A percentile compares a stretch with the other conserved stretches of the same genome.
These are phyloP conservation scores for Perdita meconis DNA, from an alignment of 2,888 invertebrate species.

Conservation along the genomic window DNA sequence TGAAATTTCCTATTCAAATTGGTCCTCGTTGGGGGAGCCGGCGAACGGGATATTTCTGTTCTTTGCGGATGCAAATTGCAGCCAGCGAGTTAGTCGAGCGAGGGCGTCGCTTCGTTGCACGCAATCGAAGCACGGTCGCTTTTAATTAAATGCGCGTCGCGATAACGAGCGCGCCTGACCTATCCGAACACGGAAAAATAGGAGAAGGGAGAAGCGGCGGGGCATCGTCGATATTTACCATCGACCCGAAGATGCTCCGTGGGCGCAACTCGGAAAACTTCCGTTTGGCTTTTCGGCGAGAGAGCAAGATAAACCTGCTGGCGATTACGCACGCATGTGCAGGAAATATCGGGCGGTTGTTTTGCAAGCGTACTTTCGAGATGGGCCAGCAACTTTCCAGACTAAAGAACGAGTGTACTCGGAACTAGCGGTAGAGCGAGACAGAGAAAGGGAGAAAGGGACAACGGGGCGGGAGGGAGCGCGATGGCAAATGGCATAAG, in stretches of 20 bases:
- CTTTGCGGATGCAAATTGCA: constrained; percentile 32
- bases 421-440: constrained; percentile 36
- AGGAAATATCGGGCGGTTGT: constrained; percentile 37
- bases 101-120: neutral
- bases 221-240: neutral
- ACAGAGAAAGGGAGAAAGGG: neutral
- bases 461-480: constrained; percentile 21
- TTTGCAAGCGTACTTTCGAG: constrained; percentile 63
- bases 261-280: constrained; percentile 12
- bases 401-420: constrained; percentile 65
- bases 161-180: constrained; percentile 2
- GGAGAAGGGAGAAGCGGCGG: neutral
- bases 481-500: constrained; percentile 65
- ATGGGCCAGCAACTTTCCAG: constrained; percentile 66
- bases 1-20: constrained; percentile 33
- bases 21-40: neutral
- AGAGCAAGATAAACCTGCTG: constrained; percentile 20
- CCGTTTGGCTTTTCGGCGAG: neutral
- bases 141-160: constrained; percentile 29
- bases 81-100: neutral
- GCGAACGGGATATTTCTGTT: neutral
- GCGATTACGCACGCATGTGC: constrained; percentile 48
- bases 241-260: neutral
- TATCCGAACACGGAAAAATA: neutral
- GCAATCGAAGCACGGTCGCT: neutral